Evolutionary conservation across 2,797 vertebrate genomes (phyloP), one percentile per base, ranked within the genome.

Genomic region (Atherinosoma microstoma): DNA sequence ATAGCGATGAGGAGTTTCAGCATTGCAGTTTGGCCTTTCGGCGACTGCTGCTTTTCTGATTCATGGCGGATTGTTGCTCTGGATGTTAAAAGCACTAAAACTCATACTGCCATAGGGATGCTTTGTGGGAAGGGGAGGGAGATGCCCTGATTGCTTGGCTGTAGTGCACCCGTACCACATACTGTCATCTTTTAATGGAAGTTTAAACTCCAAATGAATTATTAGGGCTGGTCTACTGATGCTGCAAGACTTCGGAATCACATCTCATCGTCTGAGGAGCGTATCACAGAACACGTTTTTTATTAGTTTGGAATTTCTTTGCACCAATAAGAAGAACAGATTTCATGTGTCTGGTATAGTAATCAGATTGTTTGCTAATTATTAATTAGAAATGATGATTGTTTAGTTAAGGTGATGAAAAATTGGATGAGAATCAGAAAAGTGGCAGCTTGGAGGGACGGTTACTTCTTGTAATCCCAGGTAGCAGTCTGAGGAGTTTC

Each of bases 171-270:
- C 4, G 42, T 59, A 63, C 70, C 69, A 67, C 64, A 30, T 47
- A 12, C 64, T 57, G 67, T 66, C 47, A 71, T 70, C 58, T 36
- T 83, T 75, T 72, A 58, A 58, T 68, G 22, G 11, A 75, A 68
- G 45, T 79, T 77, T 60, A 34, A 77, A 65, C 79, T 83, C 67
- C 79, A 87, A 75, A 73, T 79, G 49, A 85, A 80, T 64, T 82
- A 72, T 80, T 87, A 93, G 90, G 87, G 90, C 91, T 92, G 89
- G 83, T 87, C 76, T 82, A 87, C 72, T 83, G 83, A 90, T 90
- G 87, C 89, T 92, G 85, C 87, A 92, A 88, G 87, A 90, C 71
- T 77, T 89, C 82, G 77, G 58, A 84, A 75, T 76, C 68, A 80
- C 70, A 78, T 70, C 71, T 78, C 59, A 80, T 60, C 73, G 61